These are phyloP conservation scores for Alfaro cultratus DNA, from an alignment of 2,797 vertebrate species.

Conservation along the genomic window DNA sequence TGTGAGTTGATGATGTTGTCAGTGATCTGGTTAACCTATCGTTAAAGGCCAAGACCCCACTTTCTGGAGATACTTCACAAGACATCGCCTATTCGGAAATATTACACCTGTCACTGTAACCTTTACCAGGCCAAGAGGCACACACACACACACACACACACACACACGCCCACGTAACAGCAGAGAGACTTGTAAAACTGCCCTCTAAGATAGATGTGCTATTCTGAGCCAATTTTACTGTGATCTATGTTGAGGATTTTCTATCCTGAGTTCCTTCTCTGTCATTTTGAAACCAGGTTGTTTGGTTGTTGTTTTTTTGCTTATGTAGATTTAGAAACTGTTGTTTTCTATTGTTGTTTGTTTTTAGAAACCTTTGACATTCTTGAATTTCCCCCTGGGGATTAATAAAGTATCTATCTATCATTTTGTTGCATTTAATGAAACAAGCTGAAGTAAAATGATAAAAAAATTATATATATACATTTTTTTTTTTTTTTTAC, in stretches of 20 bases:
- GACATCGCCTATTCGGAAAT: slow-evolving; percentile 24
- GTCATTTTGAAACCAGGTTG: background rate
- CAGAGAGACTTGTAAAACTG: background rate
- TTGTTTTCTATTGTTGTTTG: background rate
- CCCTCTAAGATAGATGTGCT: background rate
- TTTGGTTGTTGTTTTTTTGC: background rate
- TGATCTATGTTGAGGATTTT: background rate
- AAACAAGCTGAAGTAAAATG: background rate
- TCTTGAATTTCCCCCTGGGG: no score
- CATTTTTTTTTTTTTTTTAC: no score
- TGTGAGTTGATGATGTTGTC: slow-evolving; percentile 3
- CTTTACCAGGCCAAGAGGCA: slow-evolving; percentile 33
- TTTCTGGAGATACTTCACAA: slow-evolving; percentile 33
- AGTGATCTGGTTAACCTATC: slow-evolving; percentile 32
- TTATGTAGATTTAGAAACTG: background rate
- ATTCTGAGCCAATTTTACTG: background rate
- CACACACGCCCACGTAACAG: background rate
- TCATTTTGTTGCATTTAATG: slow-evolving; percentile 11
- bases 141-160: background rate
- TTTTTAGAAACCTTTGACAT: background rate
- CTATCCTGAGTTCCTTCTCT: background rate
- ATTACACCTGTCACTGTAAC: slow-evolving; percentile 48
- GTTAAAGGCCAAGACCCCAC: slow-evolving; percentile 30
- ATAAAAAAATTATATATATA: background rate
- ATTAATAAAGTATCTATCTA: no score